Evolutionary conservation across 2,113 vertebrate genomes (phyloP).

Genomic region (Neotoma lepida): DNA sequence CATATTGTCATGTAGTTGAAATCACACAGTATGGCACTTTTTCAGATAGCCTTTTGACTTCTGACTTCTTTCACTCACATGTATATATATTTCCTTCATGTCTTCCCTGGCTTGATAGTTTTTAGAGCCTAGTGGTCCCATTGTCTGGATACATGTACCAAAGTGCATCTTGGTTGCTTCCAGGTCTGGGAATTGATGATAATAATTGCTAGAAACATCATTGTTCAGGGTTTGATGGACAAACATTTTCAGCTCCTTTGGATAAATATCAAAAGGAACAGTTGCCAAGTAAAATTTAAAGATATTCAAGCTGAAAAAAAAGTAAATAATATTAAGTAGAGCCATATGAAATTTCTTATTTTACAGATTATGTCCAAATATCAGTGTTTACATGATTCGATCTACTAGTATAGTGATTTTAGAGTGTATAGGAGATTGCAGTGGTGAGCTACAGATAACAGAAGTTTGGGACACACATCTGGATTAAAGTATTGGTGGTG

Average conservation of each 20-base stretch:
- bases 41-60: neutral
- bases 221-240: neutral
- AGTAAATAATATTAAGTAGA: constrained; percentile 1
- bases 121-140: neutral
- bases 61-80: neutral
- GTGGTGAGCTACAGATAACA: neutral
- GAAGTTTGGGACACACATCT: constrained; percentile 1
- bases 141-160: neutral
- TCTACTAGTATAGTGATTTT: neutral
- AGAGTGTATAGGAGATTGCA: neutral
- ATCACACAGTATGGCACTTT: neutral
- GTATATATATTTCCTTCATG: neutral
- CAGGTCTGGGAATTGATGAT: neutral
- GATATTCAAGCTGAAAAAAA: constrained; percentile 14
- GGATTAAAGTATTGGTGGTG: neutral
- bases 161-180: neutral
- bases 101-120: neutral
- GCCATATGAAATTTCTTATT: constrained; percentile 15
- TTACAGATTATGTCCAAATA: neutral
- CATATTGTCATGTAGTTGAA: neutral
- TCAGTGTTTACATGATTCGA: neutral
- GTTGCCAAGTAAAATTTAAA: neutral
- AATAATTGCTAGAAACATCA: constrained; percentile 2
- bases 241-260: neutral
- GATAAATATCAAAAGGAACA: neutral